A percentile compares a stretch with the other conserved stretches of the same genome.
These are phyloP conservation scores for Urophycis tenuis DNA, from an alignment of 2,797 vertebrate species.

Conservation along the genomic window DNA sequence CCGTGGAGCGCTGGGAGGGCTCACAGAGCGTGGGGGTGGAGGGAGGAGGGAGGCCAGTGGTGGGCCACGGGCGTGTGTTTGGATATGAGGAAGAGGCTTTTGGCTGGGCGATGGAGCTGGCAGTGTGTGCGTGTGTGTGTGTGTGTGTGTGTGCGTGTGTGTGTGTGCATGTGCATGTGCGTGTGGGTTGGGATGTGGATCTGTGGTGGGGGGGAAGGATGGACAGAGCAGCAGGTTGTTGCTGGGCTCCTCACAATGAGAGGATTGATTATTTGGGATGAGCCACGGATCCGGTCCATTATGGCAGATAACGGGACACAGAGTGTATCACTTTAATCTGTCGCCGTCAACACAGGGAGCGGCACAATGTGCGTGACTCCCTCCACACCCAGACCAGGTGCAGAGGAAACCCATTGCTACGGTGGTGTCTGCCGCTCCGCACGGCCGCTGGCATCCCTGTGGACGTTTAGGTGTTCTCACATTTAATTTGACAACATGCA, in stretches of 20 bases:
- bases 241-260: slow-evolving; percentile 26
- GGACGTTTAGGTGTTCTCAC: background rate
- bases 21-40: too few species aligned
- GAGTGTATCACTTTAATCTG: slow-evolving; percentile 29
- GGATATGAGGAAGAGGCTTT: slow-evolving; percentile 24
- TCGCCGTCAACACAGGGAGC: slow-evolving; percentile 33
- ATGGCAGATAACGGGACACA: slow-evolving; percentile 31
- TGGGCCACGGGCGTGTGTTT: slow-evolving; percentile 37
- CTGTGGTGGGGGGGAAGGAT: slow-evolving; percentile 17
- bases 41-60: slow-evolving; percentile 38
- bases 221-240: slow-evolving; percentile 31
- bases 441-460: background rate
- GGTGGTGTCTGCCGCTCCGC: background rate
- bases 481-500: background rate
- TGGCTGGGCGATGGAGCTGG: slow-evolving; percentile 12
- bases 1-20: too few species aligned
- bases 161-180: slow-evolving; percentile 17
- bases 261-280: slow-evolving; percentile 44
- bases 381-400: slow-evolving; percentile 13
- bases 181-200: slow-evolving; percentile 20
- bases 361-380: slow-evolving; percentile 25
- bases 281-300: slow-evolving; percentile 36
- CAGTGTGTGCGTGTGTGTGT: slow-evolving; percentile 33
- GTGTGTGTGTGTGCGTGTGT: slow-evolving; percentile 26
- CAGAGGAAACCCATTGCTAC: slow-evolving; percentile 14